A percentile compares a stretch with the other conserved stretches of the same genome.
Evolutionary conservation across 35 echinoderm and acorn worm genomes (phyloP).

Genomic region (Diadema setosum): DNA sequence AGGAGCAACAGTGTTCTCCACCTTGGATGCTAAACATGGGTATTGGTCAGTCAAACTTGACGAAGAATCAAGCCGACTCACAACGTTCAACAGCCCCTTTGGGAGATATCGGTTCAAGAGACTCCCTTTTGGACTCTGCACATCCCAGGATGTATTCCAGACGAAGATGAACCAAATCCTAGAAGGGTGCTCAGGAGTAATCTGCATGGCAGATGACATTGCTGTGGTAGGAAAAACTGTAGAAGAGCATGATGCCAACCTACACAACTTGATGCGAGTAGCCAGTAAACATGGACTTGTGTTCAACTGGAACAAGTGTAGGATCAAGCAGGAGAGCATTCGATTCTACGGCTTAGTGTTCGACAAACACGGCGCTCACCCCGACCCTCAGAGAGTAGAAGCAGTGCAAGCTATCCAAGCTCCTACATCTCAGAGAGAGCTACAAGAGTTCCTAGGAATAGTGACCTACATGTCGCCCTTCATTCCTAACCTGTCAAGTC

Average conservation of each 20-base stretch:
- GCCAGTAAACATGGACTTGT: slow-evolving; percentile 24
- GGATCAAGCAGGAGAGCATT: too few species aligned
- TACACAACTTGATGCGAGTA: slow-evolving; percentile 39
- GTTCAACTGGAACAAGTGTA: slow-evolving; percentile 47
- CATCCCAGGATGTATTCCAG: slow-evolving; percentile 57
- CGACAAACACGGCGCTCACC: background rate
- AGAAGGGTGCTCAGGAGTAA: slow-evolving; percentile 44
- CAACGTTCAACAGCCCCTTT: slow-evolving; percentile 71
- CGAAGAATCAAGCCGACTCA: slow-evolving; percentile 11
- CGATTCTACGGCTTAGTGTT: background rate
- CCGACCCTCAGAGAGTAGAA: slow-evolving; percentile 23
- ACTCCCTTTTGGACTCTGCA: slow-evolving; percentile 40
- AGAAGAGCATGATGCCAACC: slow-evolving; percentile 34
- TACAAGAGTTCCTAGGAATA: slow-evolving; percentile 48
- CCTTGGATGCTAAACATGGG: slow-evolving; percentile 46
- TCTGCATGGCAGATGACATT: slow-evolving; percentile 67
- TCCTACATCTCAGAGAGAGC: background rate
- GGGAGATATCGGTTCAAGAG: slow-evolving; percentile 42
- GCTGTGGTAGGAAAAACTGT: slow-evolving; percentile 14
- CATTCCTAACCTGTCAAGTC: slow-evolving; percentile 21
- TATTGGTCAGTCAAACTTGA: slow-evolving; percentile 42
- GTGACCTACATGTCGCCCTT: slow-evolving; percentile 55
- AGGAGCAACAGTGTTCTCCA: slow-evolving; percentile 36
- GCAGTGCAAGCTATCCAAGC: background rate
- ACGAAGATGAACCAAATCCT: slow-evolving; percentile 49